These are phyloP conservation scores for Chelonus insularis DNA, from an alignment of 1,140 invertebrate genomes.

Conservation along the genomic window DNA sequence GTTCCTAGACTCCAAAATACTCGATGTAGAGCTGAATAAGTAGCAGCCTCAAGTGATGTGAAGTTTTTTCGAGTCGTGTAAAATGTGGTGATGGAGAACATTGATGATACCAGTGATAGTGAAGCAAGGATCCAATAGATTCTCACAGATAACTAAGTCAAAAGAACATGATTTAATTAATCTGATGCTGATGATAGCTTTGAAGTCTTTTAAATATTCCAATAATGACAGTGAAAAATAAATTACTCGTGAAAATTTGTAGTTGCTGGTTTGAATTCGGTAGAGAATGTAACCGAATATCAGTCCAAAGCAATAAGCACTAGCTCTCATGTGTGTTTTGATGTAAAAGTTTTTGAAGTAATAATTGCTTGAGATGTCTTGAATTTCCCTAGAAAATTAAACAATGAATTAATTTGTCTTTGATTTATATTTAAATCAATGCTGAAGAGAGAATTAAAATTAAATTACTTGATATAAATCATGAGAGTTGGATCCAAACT, in stretches of 20 bases:
- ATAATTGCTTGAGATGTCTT: conserved; percentile 64
- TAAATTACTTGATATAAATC: no score
- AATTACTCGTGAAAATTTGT: conserved; percentile 49
- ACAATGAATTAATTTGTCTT: no score
- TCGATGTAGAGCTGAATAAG: conserved; percentile 69
- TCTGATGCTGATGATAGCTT: no score
- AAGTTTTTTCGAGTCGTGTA: conserved; percentile 65
- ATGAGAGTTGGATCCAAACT: no score
- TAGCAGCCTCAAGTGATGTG: conserved; percentile 64
- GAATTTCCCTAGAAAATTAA: conserved; percentile 65
- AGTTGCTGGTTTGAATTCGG: conserved; percentile 64
- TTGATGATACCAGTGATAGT: conserved; percentile 61
- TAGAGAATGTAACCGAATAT: conserved; percentile 67
- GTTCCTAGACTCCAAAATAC: conserved; percentile 68
- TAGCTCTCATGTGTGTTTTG: conserved; percentile 73
- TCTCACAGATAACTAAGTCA: conserved; percentile 58
- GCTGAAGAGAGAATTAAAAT: no score
- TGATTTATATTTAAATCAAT: no score
- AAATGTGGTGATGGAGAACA: conserved; percentile 66
- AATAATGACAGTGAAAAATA: background rate
- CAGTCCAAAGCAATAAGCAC: conserved; percentile 68
- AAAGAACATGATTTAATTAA: conserved; percentile 17
- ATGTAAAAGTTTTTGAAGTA: conserved; percentile 69
- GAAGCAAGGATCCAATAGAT: conserved; percentile 64
- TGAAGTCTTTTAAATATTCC: background rate